Evolutionary conservation across 2,797 vertebrate species (phyloP), one percentile per base, ranked within the genome.

Genomic region (Chrysocyon brachyurus): DNA sequence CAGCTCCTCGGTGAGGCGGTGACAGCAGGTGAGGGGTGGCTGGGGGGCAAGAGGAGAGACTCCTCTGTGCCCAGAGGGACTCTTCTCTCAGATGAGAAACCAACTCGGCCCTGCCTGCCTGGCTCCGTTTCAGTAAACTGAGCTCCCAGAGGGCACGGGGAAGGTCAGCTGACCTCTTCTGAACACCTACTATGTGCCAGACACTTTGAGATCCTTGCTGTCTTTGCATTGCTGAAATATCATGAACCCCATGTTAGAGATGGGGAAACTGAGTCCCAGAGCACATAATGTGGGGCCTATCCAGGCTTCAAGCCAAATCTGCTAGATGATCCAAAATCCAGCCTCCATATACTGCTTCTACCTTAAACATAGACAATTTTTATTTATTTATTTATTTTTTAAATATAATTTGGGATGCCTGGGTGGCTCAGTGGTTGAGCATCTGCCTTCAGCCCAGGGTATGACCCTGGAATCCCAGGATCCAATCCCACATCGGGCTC

Each of bases 71-170:
- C 40, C 2, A 10, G n/a, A 64, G 61, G 61, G 56, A 11, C n/a
- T 3, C 31, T 33, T 79, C 66, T 72, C 70, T 70, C 31, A 15
- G 54, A 49, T 14, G 17, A 22, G 87, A 59, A 28, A 12, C 14
- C 92, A 15, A 4, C 10, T 15, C 0, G 2, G 66, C 15, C 57
- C 26, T 24, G 36, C 46, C 87, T 57, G 8, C 28, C 28, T 2
- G 59, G 12, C 8, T 12, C 72, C 5, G 0, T 0, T 12, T 19
- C 36, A 26, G 56, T 9, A 5, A 40, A 2, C 26, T 0, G 2
- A 79, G 57, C 36, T 59, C 73, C 89, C 49, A 4, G 21, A 21
- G 6, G 31, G 21, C 5, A 0, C 4, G 0, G 0, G 24, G 56
- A 31, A 12, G 57, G 36, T 19, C 63, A 14, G 28, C 28, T 15